Evolutionary conservation across 2,113 vertebrate species (phyloP).

Genomic region (Equus przewalskii): DNA sequence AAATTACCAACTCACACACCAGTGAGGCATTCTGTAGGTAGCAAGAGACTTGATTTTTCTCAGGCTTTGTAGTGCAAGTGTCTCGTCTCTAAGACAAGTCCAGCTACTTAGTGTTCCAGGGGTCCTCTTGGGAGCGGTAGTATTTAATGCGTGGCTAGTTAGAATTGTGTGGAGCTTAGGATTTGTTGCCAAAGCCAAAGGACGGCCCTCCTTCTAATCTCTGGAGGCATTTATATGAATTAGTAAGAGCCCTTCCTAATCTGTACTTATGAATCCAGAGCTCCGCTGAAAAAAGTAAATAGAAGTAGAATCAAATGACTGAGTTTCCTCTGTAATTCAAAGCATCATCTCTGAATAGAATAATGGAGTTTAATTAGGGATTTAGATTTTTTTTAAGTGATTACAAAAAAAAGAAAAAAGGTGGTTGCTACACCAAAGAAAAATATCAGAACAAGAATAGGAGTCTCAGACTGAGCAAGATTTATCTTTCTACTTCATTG

Average conservation of each 20-base stretch:
- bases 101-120: not conserved
- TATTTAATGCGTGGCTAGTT: slow-evolving; percentile 57
- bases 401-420: slow-evolving; percentile 1
- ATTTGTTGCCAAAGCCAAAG: slow-evolving; percentile 53
- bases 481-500: slow-evolving; percentile 26
- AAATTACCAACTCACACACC: not conserved
- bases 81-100: not conserved
- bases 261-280: slow-evolving; percentile 51
- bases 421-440: slow-evolving; percentile 28
- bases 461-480: not conserved
- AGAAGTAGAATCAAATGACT: slow-evolving; percentile 4
- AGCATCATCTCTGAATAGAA: slow-evolving; percentile 40
- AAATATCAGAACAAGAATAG: slow-evolving; percentile 49
- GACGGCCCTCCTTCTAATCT: not conserved
- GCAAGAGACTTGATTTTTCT: not conserved
- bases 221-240: not conserved
- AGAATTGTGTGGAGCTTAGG: not conserved
- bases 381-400: slow-evolving; percentile 53
- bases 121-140: not conserved
- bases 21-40: not conserved
- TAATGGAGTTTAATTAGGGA: slow-evolving; percentile 55
- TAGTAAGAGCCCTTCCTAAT: slow-evolving; percentile 12
- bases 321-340: slow-evolving; percentile 41
- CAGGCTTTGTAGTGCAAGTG: not conserved
- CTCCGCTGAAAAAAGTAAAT: not conserved